Base-by-base conservation (phyloP, 1,140 invertebrate species). In the Pemphigus obesinymphae region DNA sequence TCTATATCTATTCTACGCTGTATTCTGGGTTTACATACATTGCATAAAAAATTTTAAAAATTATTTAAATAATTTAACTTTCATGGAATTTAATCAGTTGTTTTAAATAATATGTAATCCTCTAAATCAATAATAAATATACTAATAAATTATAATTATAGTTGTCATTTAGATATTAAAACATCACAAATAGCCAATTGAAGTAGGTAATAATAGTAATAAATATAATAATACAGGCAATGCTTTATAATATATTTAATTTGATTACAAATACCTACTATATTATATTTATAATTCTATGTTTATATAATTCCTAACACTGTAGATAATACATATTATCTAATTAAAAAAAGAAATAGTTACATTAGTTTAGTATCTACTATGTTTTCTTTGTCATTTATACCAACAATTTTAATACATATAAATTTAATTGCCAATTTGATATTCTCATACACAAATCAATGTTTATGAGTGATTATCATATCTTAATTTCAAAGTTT, bases 341-440 rank as follows among this genome's bases (percentile, higher is more conserved):
- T 61, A 68, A 23, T 66, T 68, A 23, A 37, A 66, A 66, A 37
- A 66, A 17, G 8, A 2, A 45, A 45, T 5, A 43, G 29, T 29
- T 29, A 15, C 13, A 43, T 45, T 17, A 70, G 23, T 43, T 26
- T 37, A 4, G 2, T 37, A 66, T 66, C 20, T 34, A 37, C 7
- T 66, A 8, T 6, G 3, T n/a, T n/a, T 66, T 37, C 17, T n/a
- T 37, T 66, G 61, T 37, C 20, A n/a, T 8, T 26, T 5, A 15
- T 20, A 23, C 7, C 37, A 29, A 45, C 61, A 63, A 7, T 37
- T 3, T 34, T 11, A 70, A 45, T 45, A 43, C 0, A 29, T 29
- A 26, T 20, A 45, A 70, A 43, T 45, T 70, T 40, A 70, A 70
- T 70, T 70, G 66, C 34, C 66, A 43, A 70, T 70, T 70, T 43